Percentiles rank a stretch among this genome's conserved stretches.
Conservation (phyloP, 2,888 invertebrate genomes). For the Gymnosoma rotundatum region DNA sequence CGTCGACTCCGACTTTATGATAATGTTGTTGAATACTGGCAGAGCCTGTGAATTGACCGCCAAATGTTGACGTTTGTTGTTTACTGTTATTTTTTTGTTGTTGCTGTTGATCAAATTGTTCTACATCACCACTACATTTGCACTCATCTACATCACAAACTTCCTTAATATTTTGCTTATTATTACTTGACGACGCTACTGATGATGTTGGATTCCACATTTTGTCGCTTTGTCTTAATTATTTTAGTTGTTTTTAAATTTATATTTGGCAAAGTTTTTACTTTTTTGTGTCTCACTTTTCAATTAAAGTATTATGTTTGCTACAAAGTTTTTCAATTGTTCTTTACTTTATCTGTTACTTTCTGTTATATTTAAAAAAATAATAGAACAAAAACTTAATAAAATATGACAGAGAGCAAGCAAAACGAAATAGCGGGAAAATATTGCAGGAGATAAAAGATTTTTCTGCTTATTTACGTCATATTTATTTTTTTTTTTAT, state of each 20-base stretch:
- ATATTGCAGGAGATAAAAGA: too few species aligned
- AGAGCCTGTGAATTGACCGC: slow-evolving; percentile 35
- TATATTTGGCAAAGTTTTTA: slow-evolving; percentile 44
- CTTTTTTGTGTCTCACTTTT: slow-evolving; percentile 25
- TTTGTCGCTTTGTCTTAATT: slow-evolving; percentile 73
- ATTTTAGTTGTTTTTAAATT: slow-evolving; percentile 53
- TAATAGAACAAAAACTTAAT: too few species aligned
- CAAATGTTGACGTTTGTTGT: slow-evolving; percentile 61
- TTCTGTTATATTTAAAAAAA: too few species aligned
- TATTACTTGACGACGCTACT: slow-evolving; percentile 75
- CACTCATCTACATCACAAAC: slow-evolving; percentile 75
- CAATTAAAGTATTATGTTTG: not conserved
- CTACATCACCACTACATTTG: slow-evolving; percentile 71
- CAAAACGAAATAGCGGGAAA: too few species aligned
- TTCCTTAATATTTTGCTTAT: slow-evolving; percentile 75
- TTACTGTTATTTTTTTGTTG: slow-evolving; percentile 73
- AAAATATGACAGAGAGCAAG: too few species aligned
- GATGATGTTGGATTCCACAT: slow-evolving; percentile 78
- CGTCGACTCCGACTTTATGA: slow-evolving; percentile 4
- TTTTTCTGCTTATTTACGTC: too few species aligned
- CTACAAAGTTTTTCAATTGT: too few species aligned
- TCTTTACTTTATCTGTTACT: too few species aligned
- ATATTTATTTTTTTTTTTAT: too few species aligned
- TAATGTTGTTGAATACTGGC: slow-evolving; percentile 16
- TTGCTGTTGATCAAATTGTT: slow-evolving; percentile 70